Conservation (phyloP, 2,797 vertebrate genomes). For the Cephalopachus bancanus region DNA sequence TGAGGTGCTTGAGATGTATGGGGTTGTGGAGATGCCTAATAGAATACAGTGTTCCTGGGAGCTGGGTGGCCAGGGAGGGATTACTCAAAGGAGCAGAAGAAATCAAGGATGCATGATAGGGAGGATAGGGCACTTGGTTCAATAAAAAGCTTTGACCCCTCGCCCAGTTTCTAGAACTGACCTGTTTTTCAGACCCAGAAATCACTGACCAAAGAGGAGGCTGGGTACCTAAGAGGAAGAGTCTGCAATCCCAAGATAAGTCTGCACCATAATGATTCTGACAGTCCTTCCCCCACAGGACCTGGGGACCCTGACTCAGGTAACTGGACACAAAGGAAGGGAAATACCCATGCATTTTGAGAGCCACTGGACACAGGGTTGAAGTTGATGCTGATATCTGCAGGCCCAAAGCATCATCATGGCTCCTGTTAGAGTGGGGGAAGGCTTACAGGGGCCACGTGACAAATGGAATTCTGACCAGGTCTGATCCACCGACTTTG, state of each 20-base stretch:
- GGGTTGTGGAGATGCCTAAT: neutral
- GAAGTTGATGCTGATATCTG: accelerated
- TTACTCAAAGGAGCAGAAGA: neutral
- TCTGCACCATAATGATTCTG: too few relatives aligned
- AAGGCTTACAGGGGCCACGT: too few relatives aligned
- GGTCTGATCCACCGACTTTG: neutral
- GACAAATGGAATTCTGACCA: accelerated
- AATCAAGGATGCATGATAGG: neutral
- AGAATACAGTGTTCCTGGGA: neutral
- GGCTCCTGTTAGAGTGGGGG: neutral
- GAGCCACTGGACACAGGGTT: too few relatives aligned
- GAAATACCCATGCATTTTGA: accelerated
- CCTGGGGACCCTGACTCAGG: neutral
- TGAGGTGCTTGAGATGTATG: neutral
- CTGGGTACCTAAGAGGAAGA: neutral
- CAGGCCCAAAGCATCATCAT: accelerated
- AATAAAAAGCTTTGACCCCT: neutral
- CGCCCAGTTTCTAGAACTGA: neutral
- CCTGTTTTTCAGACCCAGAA: neutral
- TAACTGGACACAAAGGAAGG: neutral
- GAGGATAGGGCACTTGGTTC: neutral
- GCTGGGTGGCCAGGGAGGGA: neutral
- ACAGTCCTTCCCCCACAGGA: neutral
- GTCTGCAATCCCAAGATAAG: neutral
- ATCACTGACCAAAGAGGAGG: neutral